Evolutionary conservation across 1,140 invertebrate species (phyloP).

Genomic region (Microvelia longipes): DNA sequence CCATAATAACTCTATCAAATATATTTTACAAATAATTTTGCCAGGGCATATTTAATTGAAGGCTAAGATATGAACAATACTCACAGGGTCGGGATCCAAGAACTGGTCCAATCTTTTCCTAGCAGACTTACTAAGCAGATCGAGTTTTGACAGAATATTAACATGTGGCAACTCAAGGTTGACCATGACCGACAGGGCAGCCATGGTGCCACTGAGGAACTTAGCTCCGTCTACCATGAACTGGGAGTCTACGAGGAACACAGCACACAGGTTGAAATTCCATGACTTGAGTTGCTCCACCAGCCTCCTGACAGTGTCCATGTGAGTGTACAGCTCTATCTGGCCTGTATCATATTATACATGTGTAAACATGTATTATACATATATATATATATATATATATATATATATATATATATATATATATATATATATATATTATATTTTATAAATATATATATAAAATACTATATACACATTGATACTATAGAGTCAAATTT

Average conservation of each 20-base stretch:
- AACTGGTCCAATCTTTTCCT: constrained; percentile 65
- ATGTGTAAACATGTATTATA: no score
- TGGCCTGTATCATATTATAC: no score
- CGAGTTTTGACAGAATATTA: constrained; percentile 91
- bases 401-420: no score
- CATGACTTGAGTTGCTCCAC: constrained; percentile 67
- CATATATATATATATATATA: no score
- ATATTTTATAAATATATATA: no score
- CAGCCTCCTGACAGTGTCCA: constrained; percentile 72
- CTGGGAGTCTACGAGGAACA: constrained; percentile 89
- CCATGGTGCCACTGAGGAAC: constrained; percentile 87
- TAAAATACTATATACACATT: no score
- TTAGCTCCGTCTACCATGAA: constrained; percentile 93
- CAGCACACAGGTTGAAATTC: constrained; percentile 80
- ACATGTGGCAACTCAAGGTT: constrained; percentile 88
- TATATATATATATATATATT: no score
- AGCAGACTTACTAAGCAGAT: constrained; percentile 70
- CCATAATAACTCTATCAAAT: no score
- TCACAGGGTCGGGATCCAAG: constrained; percentile 61
- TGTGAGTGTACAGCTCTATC: constrained; percentile 95
- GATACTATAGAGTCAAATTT: no score
- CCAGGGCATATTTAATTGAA: no score
- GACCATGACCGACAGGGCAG: constrained; percentile 89
- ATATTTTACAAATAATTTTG: no score
- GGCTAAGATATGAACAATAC: no score